A percentile compares a stretch with the other conserved stretches of the same genome.
phyloP scores from a whole-genome alignment of 2,113 vertebrate genomes.

The Mugil cephalus region DNA sequence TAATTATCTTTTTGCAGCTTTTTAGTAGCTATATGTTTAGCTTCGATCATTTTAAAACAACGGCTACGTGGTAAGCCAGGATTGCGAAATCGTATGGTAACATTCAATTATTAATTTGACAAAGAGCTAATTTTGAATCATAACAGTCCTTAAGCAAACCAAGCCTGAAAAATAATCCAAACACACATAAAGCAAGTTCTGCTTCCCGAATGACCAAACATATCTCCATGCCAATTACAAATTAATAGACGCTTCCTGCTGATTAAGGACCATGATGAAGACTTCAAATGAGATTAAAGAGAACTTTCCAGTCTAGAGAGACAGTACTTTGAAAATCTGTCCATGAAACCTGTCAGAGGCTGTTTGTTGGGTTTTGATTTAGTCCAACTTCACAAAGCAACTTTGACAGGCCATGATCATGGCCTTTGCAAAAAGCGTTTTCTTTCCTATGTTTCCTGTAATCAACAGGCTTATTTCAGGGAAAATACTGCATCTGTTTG shows the following conservation, averaged over 20 bases:
- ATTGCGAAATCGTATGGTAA: neutral
- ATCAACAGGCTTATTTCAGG: constrained; percentile 13
- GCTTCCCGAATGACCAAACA: neutral
- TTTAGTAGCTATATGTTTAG: neutral
- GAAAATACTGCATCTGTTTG: constrained; percentile 25
- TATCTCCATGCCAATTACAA: neutral
- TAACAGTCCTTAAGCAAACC: neutral
- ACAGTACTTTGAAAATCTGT: constrained; percentile 40
- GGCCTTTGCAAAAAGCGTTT: constrained; percentile 43
- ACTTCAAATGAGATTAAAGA: constrained; percentile 45
- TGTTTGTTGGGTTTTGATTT: constrained; percentile 63
- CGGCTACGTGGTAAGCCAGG: neutral
- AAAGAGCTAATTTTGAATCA: neutral
- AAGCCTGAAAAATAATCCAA: neutral
- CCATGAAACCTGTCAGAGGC: constrained; percentile 52
- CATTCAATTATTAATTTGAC: neutral
- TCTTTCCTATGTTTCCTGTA: constrained; percentile 16
- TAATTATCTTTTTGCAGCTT: neutral
- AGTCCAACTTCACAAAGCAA: constrained; percentile 31
- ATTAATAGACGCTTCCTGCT: constrained; percentile 6
- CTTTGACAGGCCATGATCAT: constrained; percentile 45
- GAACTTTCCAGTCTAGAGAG: constrained; percentile 10
- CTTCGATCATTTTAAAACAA: constrained; percentile 4
- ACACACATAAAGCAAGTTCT: neutral
- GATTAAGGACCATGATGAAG: neutral